A percentile compares a stretch with the other conserved stretches of the same genome.
phyloP scores from a whole-genome alignment of 2,113 vertebrate genomes.

The Ciconia maguari region DNA sequence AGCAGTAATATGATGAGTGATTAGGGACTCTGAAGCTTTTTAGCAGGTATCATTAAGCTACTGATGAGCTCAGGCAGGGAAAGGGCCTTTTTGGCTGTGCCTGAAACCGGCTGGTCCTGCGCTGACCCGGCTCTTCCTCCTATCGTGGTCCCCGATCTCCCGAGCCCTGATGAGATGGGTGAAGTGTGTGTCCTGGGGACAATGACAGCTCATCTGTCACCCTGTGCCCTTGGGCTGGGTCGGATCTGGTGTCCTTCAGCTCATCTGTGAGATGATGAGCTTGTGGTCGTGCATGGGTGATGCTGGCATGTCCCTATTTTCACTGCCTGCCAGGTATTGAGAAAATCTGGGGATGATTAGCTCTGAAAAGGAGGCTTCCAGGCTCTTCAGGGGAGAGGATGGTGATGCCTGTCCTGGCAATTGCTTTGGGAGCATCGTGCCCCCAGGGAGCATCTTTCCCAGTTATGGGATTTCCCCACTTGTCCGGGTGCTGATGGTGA shows the following conservation, averaged over 20 bases:
- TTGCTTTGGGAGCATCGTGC: not conserved
- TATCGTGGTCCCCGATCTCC: fast-evolving
- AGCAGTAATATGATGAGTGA: not conserved
- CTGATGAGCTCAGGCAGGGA: not conserved
- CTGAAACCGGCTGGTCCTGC: not conserved
- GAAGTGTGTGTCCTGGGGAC: not conserved
- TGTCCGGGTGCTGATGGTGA: not conserved
- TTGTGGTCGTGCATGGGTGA: not conserved
- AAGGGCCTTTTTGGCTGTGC: conserved; percentile 7
- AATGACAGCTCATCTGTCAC: not conserved
- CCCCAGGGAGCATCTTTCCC: not conserved
- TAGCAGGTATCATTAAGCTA: conserved; percentile 8
- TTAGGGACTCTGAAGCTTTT: conserved; percentile 36
- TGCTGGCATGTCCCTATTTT: not conserved
- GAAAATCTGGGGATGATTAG: not conserved
- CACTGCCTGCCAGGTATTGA: not conserved
- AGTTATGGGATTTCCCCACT: fast-evolving
- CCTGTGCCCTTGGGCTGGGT: not conserved
- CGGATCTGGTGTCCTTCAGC: not conserved
- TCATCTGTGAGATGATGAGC: not conserved
- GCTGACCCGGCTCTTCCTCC: not conserved
- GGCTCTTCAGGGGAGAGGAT: not conserved
- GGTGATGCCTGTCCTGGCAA: not conserved
- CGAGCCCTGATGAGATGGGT: not conserved
- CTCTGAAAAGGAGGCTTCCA: not conserved